A percentile compares a stretch with the other conserved stretches of the same genome.
Conservation (phyloP, 2,888 invertebrate genomes). For the Anoplius nigerrimus region DNA sequence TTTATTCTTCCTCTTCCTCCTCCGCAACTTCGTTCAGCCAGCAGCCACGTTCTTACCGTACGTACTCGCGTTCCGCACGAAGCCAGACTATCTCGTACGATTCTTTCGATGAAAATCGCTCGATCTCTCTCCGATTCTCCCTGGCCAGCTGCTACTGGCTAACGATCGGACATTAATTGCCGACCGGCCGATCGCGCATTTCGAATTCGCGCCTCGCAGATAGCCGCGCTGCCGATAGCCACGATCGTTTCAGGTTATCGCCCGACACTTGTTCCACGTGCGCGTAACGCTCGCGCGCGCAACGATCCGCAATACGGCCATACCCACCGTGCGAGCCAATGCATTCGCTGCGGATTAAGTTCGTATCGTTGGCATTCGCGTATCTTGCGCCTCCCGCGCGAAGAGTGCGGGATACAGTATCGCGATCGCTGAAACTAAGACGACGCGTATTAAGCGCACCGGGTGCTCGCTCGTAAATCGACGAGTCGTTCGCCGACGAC, state of each 20-base stretch:
- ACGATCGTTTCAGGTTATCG: slow-evolving; percentile 39
- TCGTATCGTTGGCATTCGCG: too few species aligned
- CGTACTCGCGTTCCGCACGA: too few species aligned
- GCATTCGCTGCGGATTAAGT: too few species aligned
- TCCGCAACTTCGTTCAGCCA: background rate
- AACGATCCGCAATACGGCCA: background rate
- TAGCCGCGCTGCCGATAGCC: too few species aligned
- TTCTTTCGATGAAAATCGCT: background rate
- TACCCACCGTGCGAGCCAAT: too few species aligned
- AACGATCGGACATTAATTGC: slow-evolving; percentile 40
- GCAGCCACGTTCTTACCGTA: slow-evolving; percentile 8
- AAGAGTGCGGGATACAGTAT: too few species aligned
- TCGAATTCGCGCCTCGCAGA: background rate
- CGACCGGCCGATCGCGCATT: slow-evolving; percentile 2
- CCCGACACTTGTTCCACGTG: slow-evolving; percentile 25
- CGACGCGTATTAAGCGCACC: too few species aligned
- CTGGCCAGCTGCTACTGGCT: background rate
- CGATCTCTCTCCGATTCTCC: slow-evolving; percentile 9
- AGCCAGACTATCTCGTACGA: too few species aligned
- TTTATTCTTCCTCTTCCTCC: slow-evolving; percentile 14
- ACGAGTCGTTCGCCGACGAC: too few species aligned
- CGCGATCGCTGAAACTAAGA: too few species aligned
- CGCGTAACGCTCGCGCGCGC: slow-evolving; percentile 1
- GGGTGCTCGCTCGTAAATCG: too few species aligned
- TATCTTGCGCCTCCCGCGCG: too few species aligned